These are phyloP conservation scores for Agelas oroides DNA, from an alignment of 37 sponge, comb jelly and placozoan genomes.

Conservation along the genomic window DNA sequence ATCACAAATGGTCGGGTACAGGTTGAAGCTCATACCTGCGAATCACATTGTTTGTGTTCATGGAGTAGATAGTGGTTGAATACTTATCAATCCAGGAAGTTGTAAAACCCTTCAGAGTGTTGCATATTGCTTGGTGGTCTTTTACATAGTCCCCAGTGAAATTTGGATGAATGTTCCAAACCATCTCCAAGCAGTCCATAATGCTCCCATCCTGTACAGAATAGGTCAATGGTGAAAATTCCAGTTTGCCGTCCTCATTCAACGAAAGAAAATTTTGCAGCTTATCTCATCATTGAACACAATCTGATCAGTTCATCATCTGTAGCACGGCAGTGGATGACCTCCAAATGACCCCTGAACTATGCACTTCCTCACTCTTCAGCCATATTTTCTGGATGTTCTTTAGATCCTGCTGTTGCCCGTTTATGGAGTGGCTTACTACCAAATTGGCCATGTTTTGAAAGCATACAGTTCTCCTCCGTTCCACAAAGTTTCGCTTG, in stretches of 20 bases:
- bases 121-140: background rate
- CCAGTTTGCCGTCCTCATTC: background rate
- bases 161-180: background rate
- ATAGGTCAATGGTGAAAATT: background rate
- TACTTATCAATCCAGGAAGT: conserved; percentile 7
- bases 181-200: background rate
- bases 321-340: conserved; percentile 5
- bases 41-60: too few species aligned
- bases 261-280: conserved; percentile 1
- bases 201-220: background rate
- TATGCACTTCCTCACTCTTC: conserved; percentile 2
- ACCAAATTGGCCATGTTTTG: conserved; percentile 7
- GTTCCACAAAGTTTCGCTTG: conserved; percentile 9
- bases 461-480: background rate
- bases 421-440: background rate
- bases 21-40: background rate
- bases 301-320: background rate
- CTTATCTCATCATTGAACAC: conserved; percentile 24
- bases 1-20: conserved; percentile 5
- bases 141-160: background rate
- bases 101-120: background rate
- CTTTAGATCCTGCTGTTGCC: background rate
- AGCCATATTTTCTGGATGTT: conserved; percentile 27
- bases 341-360: conserved; percentile 5
- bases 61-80: conserved; percentile 10